Percentiles rank a stretch among this genome's conserved stretches.
Evolutionary conservation across 2,888 invertebrate species (phyloP).

Genomic region (Drosophila kuntzei): DNA sequence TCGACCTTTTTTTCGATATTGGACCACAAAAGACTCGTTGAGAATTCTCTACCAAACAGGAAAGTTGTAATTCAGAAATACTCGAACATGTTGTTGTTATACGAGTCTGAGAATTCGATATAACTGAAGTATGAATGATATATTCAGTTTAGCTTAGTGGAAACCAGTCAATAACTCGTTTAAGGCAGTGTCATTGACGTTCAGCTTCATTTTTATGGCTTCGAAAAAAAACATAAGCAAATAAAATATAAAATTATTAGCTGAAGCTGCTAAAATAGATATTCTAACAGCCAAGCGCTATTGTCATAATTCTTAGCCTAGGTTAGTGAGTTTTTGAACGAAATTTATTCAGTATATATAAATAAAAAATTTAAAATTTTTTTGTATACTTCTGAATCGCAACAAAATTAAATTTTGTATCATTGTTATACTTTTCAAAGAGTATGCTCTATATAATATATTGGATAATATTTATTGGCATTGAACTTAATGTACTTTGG

Average conservation of each 20-base stretch:
- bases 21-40: conserved; percentile 4
- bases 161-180: conserved; percentile 69
- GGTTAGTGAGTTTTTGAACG: conserved; percentile 3
- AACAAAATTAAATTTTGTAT: no score
- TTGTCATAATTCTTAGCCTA: conserved; percentile 7
- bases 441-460: no score
- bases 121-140: conserved; percentile 30
- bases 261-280: no score
- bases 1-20: background rate
- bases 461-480: background rate
- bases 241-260: conserved; percentile 4
- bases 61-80: conserved; percentile 7
- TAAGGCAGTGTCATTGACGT: conserved; percentile 54
- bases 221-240: conserved; percentile 17
- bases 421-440: no score
- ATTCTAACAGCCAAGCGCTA: background rate
- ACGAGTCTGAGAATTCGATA: background rate
- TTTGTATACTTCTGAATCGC: no score
- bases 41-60: background rate
- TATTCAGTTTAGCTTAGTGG: conserved; percentile 40
- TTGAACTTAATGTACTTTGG: background rate
- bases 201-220: conserved; percentile 34
- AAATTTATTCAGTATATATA: no score
- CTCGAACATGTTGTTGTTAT: conserved; percentile 1
- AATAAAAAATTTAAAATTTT: no score